These are phyloP conservation scores for Drosophila falleni DNA, from an alignment of 2,888 invertebrate genomes.

Conservation along the genomic window DNA sequence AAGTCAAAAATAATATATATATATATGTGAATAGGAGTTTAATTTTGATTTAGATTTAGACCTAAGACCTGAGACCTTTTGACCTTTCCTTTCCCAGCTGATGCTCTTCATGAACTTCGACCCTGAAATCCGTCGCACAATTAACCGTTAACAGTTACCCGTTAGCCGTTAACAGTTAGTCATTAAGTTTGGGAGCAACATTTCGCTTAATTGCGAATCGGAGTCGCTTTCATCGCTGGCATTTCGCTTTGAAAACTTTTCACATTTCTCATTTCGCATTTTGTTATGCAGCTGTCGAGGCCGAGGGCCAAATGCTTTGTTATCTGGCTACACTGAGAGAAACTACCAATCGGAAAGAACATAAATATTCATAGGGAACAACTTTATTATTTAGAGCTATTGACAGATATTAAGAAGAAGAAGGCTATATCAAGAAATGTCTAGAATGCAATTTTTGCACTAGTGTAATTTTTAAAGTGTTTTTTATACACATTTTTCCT, in stretches of 20 bases:
- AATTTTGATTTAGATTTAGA: conserved; percentile 3
- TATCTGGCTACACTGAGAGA: conserved; percentile 43
- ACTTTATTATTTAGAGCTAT: conserved; percentile 41
- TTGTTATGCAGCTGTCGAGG: conserved; percentile 45
- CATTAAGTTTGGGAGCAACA: conserved; percentile 48
- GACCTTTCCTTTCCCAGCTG: background rate
- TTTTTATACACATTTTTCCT: no score
- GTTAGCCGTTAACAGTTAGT: conserved; percentile 14
- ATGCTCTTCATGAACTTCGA: conserved; percentile 40
- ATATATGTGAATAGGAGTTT: background rate
- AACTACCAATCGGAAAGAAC: conserved; percentile 1
- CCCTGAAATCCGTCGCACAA: conserved; percentile 17
- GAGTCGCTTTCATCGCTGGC: conserved; percentile 72
- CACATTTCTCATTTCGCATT: conserved; percentile 35
- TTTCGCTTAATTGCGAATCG: conserved; percentile 57
- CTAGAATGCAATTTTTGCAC: no score
- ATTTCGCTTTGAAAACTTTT: conserved; percentile 49
- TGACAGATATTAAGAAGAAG: conserved; percentile 28
- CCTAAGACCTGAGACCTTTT: background rate
- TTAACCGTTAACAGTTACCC: conserved; percentile 44
- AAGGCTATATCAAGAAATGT: no score
- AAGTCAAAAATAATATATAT: no score
- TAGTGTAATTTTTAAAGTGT: no score
- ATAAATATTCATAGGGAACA: no score
- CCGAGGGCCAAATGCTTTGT: conserved; percentile 53